Percentiles rank a stretch among this genome's conserved stretches.
phyloP scores from a whole-genome alignment of 2,113 vertebrate genomes.

The Aegotheles bennettii region DNA sequence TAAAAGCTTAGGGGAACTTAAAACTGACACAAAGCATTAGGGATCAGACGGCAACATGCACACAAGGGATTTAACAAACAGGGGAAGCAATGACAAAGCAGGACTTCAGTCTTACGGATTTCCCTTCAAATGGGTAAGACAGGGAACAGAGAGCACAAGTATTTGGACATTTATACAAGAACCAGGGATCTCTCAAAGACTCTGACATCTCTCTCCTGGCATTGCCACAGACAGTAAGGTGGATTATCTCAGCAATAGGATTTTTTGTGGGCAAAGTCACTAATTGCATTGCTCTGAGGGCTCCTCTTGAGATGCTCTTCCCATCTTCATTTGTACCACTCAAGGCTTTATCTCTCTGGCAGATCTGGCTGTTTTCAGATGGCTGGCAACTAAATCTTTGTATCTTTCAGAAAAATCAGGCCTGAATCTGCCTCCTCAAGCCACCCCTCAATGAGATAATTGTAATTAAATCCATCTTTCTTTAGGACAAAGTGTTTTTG shows the following conservation, averaged over 20 bases:
- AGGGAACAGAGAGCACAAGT: background rate
- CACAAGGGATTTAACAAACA: background rate
- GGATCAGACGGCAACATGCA: background rate
- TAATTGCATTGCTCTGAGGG: background rate
- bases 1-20: slow-evolving; percentile 7
- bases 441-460: background rate
- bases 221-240: background rate
- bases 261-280: background rate
- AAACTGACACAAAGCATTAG: background rate
- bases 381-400: background rate
- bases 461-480: background rate
- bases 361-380: background rate
- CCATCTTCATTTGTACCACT: background rate
- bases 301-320: background rate
- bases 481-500: background rate
- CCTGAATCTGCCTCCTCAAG: background rate
- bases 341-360: background rate
- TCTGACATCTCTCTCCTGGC: background rate
- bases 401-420: background rate
- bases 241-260: background rate
- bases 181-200: background rate
- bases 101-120: background rate
- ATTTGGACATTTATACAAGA: background rate
- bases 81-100: background rate
- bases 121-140: background rate